Percentiles rank a stretch among this genome's conserved stretches.
phyloP scores from a whole-genome alignment of 2,888 invertebrate genomes.

The Hesperia comma region DNA sequence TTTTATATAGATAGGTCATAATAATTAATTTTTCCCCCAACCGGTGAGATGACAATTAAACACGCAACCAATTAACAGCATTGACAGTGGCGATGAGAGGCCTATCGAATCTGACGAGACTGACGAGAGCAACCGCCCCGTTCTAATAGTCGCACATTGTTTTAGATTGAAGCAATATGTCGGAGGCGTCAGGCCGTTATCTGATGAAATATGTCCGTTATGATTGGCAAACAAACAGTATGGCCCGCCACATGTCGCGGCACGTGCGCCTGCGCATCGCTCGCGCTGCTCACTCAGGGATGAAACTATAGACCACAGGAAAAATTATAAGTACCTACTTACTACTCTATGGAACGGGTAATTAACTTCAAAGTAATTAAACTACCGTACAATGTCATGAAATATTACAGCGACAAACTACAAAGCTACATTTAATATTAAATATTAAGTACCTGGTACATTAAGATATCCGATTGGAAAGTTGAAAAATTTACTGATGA shows the following conservation, averaged over 20 bases:
- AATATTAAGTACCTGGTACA: too few species aligned
- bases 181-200: constrained; percentile 77
- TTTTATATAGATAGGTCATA: too few species aligned
- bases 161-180: constrained; percentile 77
- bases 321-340: not conserved
- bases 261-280: constrained; percentile 81
- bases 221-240: constrained; percentile 84
- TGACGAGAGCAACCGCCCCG: constrained; percentile 62
- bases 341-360: not conserved
- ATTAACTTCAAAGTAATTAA: not conserved
- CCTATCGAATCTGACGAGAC: constrained; percentile 59
- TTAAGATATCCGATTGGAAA: too few species aligned
- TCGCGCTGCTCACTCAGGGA: constrained; percentile 77
- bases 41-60: constrained; percentile 8
- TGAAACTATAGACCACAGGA: constrained; percentile 65
- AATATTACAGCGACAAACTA: too few species aligned
- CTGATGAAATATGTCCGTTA: constrained; percentile 84
- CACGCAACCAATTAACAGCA: constrained; percentile 39
- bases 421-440: too few species aligned
- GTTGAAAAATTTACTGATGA: too few species aligned
- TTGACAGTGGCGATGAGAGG: constrained; percentile 50
- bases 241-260: constrained; percentile 82
- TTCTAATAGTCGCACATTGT: constrained; percentile 78
- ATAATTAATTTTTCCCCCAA: constrained; percentile 8
- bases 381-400: too few species aligned